These are phyloP conservation scores for Parus major DNA, from an alignment of 2,113 vertebrate species.

Conservation along the genomic window DNA sequence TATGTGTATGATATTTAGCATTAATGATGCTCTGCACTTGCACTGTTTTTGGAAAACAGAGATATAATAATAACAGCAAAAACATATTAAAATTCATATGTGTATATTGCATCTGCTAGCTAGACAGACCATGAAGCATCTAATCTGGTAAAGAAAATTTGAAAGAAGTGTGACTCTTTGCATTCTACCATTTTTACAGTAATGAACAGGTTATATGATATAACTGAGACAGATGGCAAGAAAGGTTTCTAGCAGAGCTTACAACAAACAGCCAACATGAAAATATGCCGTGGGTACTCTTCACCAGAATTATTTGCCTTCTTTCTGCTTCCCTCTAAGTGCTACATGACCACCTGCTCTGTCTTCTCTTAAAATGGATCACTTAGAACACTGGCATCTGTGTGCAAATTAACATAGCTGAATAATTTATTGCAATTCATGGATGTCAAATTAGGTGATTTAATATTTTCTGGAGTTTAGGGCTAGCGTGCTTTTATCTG, in stretches of 20 bases:
- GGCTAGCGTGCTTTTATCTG: background rate
- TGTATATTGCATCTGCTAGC: background rate
- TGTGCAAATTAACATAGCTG: background rate
- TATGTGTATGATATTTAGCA: background rate
- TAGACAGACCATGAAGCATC: background rate
- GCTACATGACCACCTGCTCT: background rate
- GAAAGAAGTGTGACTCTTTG: background rate
- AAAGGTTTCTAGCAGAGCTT: background rate
- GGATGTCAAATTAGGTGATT: background rate
- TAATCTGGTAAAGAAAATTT: background rate
- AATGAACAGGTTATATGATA: background rate
- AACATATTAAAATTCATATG: background rate
- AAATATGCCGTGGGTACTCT: background rate
- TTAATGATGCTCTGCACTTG: background rate
- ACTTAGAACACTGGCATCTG: background rate
- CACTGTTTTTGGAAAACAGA: background rate
- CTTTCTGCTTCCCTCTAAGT: background rate
- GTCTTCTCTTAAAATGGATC: background rate
- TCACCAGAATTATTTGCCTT: background rate
- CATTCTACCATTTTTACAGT: background rate
- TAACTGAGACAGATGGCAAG: background rate
- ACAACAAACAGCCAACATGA: background rate
- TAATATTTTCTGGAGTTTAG: background rate
- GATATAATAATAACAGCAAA: background rate
- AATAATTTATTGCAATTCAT: background rate